These are phyloP conservation scores for Stomatorhinus walkeri DNA, from an alignment of 2,797 vertebrate genomes.

Conservation along the genomic window DNA sequence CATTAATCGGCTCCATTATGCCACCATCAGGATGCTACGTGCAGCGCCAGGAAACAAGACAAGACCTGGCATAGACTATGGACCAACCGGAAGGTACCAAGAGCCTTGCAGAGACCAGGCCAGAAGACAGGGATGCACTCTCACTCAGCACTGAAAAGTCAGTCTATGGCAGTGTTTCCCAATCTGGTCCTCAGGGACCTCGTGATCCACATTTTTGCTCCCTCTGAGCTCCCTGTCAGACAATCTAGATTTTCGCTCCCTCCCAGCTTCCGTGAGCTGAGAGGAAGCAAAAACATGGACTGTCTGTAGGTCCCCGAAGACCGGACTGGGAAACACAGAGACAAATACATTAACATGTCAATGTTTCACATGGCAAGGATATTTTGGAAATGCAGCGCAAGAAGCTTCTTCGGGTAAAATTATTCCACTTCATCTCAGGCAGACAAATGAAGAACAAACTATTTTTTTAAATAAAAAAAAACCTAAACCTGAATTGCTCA, in stretches of 20 bases:
- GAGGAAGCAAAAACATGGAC: neutral
- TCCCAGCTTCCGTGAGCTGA: neutral
- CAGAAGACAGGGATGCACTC: neutral
- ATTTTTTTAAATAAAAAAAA: neutral
- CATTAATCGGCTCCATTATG: neutral
- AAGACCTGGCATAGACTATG: neutral
- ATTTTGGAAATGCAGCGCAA: neutral
- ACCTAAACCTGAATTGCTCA: neutral
- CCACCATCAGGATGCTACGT: neutral
- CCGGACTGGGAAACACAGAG: neutral
- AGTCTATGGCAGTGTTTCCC: neutral
- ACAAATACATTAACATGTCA: neutral
- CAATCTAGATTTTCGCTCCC: neutral
- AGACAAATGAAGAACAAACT: neutral
- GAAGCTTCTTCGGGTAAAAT: neutral
- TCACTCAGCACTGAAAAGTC: neutral
- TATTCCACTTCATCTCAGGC: neutral
- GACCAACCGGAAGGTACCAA: neutral
- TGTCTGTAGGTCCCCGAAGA: neutral
- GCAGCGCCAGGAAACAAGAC: neutral
- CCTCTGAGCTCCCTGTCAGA: neutral
- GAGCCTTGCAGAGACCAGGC: neutral
- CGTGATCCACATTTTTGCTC: neutral
- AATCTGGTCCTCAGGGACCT: neutral
- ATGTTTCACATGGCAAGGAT: neutral